A percentile compares a stretch with the other conserved stretches of the same genome.
These are phyloP conservation scores for Amazona guildingii DNA, from an alignment of 2,113 vertebrate species.

Conservation along the genomic window DNA sequence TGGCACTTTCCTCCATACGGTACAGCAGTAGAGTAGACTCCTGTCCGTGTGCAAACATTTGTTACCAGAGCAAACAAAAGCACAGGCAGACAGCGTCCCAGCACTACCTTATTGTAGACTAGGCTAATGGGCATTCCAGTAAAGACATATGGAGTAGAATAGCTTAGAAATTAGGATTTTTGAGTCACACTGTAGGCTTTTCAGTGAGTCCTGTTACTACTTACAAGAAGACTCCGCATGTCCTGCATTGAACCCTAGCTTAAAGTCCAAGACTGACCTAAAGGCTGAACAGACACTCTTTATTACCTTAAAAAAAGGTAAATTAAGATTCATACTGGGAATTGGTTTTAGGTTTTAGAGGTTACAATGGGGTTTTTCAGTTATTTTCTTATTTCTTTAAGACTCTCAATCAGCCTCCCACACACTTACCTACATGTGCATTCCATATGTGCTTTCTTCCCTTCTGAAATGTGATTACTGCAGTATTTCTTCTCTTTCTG, in stretches of 20 bases:
- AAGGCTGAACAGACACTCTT: neutral
- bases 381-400: constrained; percentile 12
- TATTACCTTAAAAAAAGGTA: neutral
- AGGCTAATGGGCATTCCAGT: neutral
- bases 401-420: neutral
- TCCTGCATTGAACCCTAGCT: neutral
- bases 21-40: neutral
- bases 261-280: neutral
- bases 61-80: neutral
- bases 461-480: neutral
- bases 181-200: neutral
- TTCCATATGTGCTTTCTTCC: constrained; percentile 40
- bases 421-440: constrained; percentile 20
- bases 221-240: neutral
- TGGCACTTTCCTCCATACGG: neutral
- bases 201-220: neutral
- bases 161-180: neutral
- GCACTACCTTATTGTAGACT: neutral
- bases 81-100: neutral
- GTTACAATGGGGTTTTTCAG: neutral
- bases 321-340: neutral
- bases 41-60: neutral
- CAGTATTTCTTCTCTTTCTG: neutral
- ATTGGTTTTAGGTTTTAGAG: neutral
- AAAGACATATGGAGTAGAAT: neutral